Conservation (phyloP, 2,797 vertebrate genomes). For the Sylvia borin region DNA sequence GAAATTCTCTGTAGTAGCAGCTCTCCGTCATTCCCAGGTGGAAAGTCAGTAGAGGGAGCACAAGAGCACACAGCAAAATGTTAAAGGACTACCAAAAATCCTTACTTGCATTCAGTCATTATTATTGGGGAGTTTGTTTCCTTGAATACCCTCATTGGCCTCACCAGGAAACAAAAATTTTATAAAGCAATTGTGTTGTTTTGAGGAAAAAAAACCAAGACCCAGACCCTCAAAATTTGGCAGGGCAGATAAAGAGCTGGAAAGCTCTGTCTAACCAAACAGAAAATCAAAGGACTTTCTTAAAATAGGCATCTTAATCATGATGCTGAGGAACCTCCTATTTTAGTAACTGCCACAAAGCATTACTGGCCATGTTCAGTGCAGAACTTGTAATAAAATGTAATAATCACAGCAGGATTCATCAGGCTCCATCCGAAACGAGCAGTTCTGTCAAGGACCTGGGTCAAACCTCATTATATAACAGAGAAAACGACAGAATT, state of each 20-base stretch:
- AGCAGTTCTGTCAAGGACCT: not conserved
- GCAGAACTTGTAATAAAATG: not conserved
- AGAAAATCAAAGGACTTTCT: not conserved
- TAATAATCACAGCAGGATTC: not conserved
- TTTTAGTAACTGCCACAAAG: not conserved
- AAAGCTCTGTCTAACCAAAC: not conserved
- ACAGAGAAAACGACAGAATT: not conserved
- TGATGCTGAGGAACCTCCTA: not conserved
- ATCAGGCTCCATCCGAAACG: not conserved
- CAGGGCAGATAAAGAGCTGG: not conserved
- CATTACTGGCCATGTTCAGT: not conserved
- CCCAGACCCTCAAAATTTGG: not conserved
- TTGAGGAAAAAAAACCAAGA: not conserved
- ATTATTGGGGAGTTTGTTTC: not conserved
- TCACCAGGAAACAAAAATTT: not conserved
- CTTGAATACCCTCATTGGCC: not conserved
- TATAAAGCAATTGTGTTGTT: fast-evolving
- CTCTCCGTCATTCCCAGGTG: not conserved
- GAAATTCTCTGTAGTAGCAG: not conserved
- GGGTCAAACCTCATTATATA: not conserved
- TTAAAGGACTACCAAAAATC: not conserved
- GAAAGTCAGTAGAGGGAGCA: constrained; percentile 66
- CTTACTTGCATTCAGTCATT: not conserved
- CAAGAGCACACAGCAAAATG: constrained; percentile 12
- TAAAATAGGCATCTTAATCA: not conserved